These are phyloP conservation scores for Heliconius aoede DNA, from an alignment of 2,888 invertebrate species.

Conservation along the genomic window DNA sequence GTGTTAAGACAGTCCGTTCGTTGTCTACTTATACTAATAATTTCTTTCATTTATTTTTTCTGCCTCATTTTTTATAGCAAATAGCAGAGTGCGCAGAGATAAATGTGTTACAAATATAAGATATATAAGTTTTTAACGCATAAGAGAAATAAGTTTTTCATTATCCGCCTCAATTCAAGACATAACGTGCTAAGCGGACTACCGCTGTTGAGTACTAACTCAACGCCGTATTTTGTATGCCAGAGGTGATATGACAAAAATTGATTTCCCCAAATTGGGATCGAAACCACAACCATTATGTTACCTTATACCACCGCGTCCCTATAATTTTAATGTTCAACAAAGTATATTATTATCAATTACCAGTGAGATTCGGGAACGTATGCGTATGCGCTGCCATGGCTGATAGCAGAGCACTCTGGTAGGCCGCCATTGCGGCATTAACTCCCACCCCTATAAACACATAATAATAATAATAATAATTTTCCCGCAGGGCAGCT, in stretches of 20 bases:
- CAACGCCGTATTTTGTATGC: neutral
- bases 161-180: neutral
- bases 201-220: no score
- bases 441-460: slow-evolving; percentile 73
- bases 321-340: neutral
- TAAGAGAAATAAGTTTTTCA: neutral
- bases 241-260: neutral
- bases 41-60: neutral
- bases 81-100: no score
- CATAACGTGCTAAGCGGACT: no score
- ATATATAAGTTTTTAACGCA: no score
- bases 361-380: slow-evolving; percentile 73
- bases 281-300: no score
- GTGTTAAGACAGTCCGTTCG: no score
- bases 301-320: no score
- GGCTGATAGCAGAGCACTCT: slow-evolving; percentile 78
- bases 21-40: no score
- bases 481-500: no score
- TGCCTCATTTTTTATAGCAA: neutral
- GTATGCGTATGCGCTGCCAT: slow-evolving; percentile 81
- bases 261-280: no score
- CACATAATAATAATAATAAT: no score
- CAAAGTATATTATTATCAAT: neutral
- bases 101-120: neutral
- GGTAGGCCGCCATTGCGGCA: slow-evolving; percentile 81